Percentiles rank a stretch among this genome's conserved stretches.
Evolutionary conservation across 2,113 vertebrate genomes (phyloP).

Genomic region (Tupaia chinensis): DNA sequence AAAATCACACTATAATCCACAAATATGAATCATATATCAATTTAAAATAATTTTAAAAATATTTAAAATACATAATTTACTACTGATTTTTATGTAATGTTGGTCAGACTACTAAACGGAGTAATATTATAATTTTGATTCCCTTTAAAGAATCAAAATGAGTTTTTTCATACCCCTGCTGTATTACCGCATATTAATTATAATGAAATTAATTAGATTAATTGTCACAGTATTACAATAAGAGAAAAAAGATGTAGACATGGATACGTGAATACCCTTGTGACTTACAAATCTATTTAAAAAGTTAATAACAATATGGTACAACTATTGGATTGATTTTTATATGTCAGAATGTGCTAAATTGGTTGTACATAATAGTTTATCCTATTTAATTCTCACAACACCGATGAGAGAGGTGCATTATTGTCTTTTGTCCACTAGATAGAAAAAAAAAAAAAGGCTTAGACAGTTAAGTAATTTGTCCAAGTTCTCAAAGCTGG

Average conservation of each 20-base stretch:
- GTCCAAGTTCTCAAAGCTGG: not conserved
- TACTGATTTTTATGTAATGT: not conserved
- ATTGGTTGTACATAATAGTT: not conserved
- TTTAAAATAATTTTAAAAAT: not conserved
- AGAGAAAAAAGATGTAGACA: not conserved
- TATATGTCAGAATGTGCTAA: not conserved
- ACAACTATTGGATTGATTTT: not conserved
- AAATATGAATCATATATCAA: no score
- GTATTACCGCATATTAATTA: not conserved
- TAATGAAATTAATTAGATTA: slow-evolving; percentile 33
- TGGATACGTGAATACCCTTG: not conserved
- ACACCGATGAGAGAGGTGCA: not conserved
- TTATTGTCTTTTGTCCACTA: not conserved
- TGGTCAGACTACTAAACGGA: not conserved
- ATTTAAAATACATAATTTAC: not conserved
- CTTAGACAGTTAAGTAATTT: not conserved
- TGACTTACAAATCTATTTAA: not conserved
- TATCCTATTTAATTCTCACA: not conserved
- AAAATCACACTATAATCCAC: no score
- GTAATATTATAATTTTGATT: not conserved
- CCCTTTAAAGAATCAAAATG: not conserved
- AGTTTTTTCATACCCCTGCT: not conserved
- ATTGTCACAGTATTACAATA: not conserved
- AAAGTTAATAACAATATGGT: not conserved
- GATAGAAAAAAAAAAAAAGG: not conserved